Percentiles rank a stretch among this genome's conserved stretches.
Conservation (phyloP, 2,113 vertebrate species). For the Cacatua alba region DNA sequence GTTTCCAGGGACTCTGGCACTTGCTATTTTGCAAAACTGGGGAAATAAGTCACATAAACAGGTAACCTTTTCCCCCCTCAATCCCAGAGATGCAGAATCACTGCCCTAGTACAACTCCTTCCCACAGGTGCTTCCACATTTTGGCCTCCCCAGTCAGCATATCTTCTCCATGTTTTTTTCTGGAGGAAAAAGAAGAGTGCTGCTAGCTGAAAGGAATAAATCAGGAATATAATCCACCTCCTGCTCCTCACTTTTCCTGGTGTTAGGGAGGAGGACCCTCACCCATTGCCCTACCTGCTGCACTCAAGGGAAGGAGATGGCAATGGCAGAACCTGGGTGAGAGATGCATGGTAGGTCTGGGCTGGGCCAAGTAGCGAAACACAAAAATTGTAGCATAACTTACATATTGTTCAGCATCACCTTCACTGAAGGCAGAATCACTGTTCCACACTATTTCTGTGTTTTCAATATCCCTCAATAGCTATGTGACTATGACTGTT, state of each 20-base stretch:
- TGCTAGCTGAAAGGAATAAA: background rate
- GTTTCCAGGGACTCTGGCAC: background rate
- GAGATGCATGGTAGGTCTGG: background rate
- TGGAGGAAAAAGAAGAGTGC: background rate
- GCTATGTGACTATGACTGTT: background rate
- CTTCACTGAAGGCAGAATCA: background rate
- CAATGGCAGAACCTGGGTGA: background rate
- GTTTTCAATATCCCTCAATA: background rate
- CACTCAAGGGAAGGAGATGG: background rate
- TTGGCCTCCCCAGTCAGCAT: background rate
- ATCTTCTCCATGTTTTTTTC: background rate
- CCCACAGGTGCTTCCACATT: background rate
- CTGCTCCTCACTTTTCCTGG: background rate
- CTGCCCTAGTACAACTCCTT: background rate
- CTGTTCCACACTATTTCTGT: background rate
- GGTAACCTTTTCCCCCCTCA: background rate
- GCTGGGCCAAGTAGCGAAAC: background rate
- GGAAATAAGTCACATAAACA: background rate
- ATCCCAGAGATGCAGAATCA: background rate
- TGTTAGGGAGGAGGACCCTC: background rate
- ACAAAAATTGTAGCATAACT: background rate
- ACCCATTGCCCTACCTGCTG: background rate
- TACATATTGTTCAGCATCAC: background rate
- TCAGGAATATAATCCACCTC: background rate
- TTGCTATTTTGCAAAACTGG: background rate